Evolutionary conservation across 2,888 invertebrate genomes (phyloP), one percentile per base, ranked within the genome.

Genomic region (Labia minor): DNA sequence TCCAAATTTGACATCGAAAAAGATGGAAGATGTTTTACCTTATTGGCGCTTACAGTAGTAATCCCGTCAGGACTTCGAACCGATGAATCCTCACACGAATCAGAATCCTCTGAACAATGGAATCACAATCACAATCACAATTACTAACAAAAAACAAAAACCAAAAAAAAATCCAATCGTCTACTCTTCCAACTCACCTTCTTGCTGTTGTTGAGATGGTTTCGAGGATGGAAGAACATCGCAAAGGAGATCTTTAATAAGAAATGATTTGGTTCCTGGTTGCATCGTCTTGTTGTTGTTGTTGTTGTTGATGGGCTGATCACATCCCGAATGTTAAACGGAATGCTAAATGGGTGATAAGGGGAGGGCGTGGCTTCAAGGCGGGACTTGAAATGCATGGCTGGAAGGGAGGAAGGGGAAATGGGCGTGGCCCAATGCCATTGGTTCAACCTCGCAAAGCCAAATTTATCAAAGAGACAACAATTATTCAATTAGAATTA

Each of bases 181-280:
- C 14, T 49, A 33, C 6, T 8, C 33, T 8, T 33, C 33, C 33
- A 14, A 37, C 72, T 74, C 75, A 83, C 83, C 81, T 71, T 80
- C n/a, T n/a, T n/a, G n/a, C n/a, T n/a, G n/a, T n/a, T n/a, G n/a
- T n/a, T n/a, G n/a, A n/a, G 26, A 26, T 26, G 26, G 8, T 6
- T 26, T 8, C 4, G 26, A 26, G 26, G 26, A 8, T n/a, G n/a
- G n/a, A 72, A 88, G 76, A 69, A 88, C 87, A 74, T 92, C 92
- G 14, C 92, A 89, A 66, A 92, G 82, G 63, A 92, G 82, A 77
- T 92, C 92, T 74, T 88, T 86, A 72, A 92, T 92, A 69, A 92
- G 79, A 77, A 92, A 92, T 10, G 92, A 92, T 76, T 91, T 91
- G n/a, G 49, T 3, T 73, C 61, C 69, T 64, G 68, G 71, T 68